Evolutionary conservation across 2,797 vertebrate species (phyloP).

Genomic region (Centropyge bicolor): DNA sequence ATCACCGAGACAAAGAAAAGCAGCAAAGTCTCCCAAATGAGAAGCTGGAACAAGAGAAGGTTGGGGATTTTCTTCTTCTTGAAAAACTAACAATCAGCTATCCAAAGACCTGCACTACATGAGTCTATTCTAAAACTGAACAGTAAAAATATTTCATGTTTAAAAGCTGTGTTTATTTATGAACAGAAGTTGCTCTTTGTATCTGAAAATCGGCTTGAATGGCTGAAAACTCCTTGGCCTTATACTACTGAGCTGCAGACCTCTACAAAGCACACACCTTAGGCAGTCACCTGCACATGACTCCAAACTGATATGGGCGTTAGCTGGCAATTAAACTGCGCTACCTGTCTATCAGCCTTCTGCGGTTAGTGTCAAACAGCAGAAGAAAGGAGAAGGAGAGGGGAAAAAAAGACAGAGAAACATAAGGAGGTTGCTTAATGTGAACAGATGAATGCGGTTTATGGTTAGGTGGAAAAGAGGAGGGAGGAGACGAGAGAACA

Average conservation of each 20-base stretch:
- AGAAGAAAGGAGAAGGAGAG: conserved; percentile 30
- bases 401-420: conserved; percentile 25
- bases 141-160: background rate
- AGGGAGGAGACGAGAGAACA: conserved; percentile 49
- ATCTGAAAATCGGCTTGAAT: background rate
- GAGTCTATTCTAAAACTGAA: background rate
- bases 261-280: conserved; percentile 35
- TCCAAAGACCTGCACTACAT: background rate
- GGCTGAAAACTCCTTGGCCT: background rate
- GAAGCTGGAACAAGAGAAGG: background rate
- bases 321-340: conserved; percentile 53
- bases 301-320: conserved; percentile 66
- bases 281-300: conserved; percentile 37
- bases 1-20: background rate
- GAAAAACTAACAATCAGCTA: background rate
- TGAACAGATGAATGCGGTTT: conserved; percentile 63
- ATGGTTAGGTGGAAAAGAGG: conserved; percentile 53
- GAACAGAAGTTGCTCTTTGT: background rate
- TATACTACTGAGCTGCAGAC: background rate
- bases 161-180: background rate
- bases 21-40: background rate
- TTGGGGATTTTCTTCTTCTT: background rate
- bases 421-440: conserved; percentile 50
- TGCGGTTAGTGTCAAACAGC: conserved; percentile 51
- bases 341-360: conserved; percentile 65